Evolutionary conservation across 1,140 invertebrate genomes (phyloP), one percentile per base, ranked within the genome.

Genomic region (Drosophila arawakana): DNA sequence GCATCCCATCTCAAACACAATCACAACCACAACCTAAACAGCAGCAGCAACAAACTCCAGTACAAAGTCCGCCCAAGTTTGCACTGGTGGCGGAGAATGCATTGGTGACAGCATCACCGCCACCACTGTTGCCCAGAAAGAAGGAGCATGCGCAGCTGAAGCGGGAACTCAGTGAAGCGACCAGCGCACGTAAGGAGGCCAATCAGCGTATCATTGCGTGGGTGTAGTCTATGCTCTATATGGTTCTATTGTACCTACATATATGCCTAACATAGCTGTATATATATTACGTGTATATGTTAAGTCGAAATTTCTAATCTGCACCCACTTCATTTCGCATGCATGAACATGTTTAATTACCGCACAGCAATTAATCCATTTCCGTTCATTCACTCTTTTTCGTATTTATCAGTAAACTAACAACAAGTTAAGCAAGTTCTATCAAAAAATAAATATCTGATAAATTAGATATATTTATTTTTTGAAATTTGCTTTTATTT

Each of bases 131-230:
- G 81, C 79, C 75, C 18, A 84, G 70, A 35, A 82, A 82, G 34
- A 86, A 83, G 59, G 82, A 85, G 88, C 67, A 88, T 21, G 73
- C 74, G 7, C 92, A 93, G 61, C 77, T 94, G 7, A 81, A 93
- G 66, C 75, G 93, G 35, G 93, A 94, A 80, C 78, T 94, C 8
- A 93, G 93, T 68, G 93, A 94, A 74, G 93, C 93, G 25, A 78
- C 92, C 52, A 92, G 92, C 34, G 93, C 93, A 74, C 93, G 93
- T 80, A 93, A 94, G 78, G 93, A 94, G 82, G 92, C 93, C 30
- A 93, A 94, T 73, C 92, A 92, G 73, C 93, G 93, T 89, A 91
- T 93, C 65, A 82, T 93, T 73, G 93, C 93, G 93, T 94, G 93
- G 92, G 93, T 94, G 85, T 92, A 91, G 85, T 90, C 80, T 86